A percentile compares a stretch with the other conserved stretches of the same genome.
Conservation (phyloP, 2,113 vertebrate species). For the Paracanthobrama guichenoti region DNA sequence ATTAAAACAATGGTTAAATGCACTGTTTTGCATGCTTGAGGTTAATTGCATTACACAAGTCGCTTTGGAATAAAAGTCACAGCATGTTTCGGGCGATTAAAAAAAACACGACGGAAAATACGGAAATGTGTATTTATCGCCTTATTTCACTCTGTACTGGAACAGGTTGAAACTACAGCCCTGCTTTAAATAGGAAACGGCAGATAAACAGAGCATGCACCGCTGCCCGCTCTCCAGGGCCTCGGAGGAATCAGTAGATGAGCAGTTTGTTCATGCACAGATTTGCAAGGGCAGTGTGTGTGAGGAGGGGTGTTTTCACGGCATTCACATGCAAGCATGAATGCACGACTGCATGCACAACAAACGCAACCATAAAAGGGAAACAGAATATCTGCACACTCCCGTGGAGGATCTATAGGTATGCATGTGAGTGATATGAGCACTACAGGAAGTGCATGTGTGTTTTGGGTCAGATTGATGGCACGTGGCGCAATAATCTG, state of each 20-base stretch:
- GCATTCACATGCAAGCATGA: slow-evolving; percentile 38
- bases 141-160: background rate
- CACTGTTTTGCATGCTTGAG: no score
- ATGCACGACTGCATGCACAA: slow-evolving; percentile 38
- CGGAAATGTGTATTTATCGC: background rate
- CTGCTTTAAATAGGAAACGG: background rate
- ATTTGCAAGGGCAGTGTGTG: background rate
- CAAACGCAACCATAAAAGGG: slow-evolving; percentile 28
- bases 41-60: no score
- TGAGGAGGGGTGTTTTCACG: background rate
- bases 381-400: background rate
- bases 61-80: background rate
- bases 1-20: no score
- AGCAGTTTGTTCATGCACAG: background rate
- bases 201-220: background rate
- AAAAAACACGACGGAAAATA: background rate
- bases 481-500: slow-evolving; percentile 42
- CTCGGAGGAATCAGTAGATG: slow-evolving; percentile 24
- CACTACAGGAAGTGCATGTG: background rate
- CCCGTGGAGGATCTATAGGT: background rate
- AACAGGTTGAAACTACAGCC: no score
- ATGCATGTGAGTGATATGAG: background rate
- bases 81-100: background rate
- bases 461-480: slow-evolving; percentile 15
- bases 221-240: background rate